Evolutionary conservation across 35 echinoderm and acorn worm species (phyloP).

Genomic region (Heliocidaris erythrogramma): DNA sequence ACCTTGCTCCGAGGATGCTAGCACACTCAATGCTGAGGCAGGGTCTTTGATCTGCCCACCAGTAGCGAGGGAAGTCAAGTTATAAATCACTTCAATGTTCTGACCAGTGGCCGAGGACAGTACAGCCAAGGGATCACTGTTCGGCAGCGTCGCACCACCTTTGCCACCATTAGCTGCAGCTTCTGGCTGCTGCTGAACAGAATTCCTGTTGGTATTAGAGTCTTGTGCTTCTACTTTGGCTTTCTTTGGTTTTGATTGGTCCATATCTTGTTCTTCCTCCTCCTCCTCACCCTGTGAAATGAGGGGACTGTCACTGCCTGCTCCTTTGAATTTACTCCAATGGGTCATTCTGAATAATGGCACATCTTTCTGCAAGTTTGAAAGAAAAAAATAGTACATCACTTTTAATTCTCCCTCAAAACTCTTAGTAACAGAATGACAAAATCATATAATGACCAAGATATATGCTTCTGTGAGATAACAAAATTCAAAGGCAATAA

Average conservation of each 20-base stretch:
- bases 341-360: conserved; percentile 41
- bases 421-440: background rate
- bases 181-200: background rate
- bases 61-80: conserved; percentile 35
- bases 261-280: background rate
- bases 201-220: conserved; percentile 6
- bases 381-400: background rate
- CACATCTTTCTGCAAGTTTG: conserved; percentile 38
- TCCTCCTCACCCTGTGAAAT: background rate
- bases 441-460: background rate
- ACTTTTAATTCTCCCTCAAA: background rate
- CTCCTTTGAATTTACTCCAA: conserved; percentile 25
- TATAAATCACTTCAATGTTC: conserved; percentile 41
- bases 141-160: background rate
- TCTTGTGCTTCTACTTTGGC: background rate
- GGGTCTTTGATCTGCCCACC: conserved; percentile 40
- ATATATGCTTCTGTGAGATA: background rate
- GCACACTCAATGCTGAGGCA: background rate
- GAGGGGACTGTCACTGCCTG: background rate
- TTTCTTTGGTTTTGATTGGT: conserved; percentile 44
- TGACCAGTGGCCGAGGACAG: conserved; percentile 28
- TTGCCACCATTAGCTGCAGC: background rate
- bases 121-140: conserved; percentile 14
- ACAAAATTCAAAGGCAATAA: background rate
- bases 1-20: conserved; percentile 35